Evolutionary conservation across 2,888 invertebrate genomes (phyloP), one percentile per base, ranked within the genome.

Genomic region (Agrenia bidenticulata): DNA sequence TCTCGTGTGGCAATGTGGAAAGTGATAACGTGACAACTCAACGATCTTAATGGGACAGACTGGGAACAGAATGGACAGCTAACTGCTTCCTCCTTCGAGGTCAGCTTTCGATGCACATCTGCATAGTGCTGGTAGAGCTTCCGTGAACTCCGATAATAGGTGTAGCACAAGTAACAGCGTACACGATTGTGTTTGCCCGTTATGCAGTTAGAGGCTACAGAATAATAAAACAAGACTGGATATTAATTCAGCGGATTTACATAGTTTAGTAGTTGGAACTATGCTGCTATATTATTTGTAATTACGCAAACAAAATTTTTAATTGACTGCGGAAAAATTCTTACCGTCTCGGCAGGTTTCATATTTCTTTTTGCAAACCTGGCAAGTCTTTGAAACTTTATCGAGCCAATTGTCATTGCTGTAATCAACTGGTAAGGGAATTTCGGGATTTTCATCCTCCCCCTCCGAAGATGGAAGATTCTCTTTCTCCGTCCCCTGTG

Each of bases 141-240:
- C 32, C 63, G 63, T 1, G 72, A 69, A 41, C 66, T 63, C 19
- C 64, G 49, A 19, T 41, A 62, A n/a, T 64, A 56, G 4, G 58
- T 24, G 54, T 69, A 72, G 26, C 72, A 72, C 24, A 67, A 64
- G 56, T 72, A 69, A 39, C 72, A 72, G 2, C 72, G 60, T 2
- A 70, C 54, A 13, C 66, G 56, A 9, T 21, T 17, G 54, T 71
- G 71, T 9, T 13, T 45, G 4, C 39, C 23, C 2, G 67, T 67
- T 2, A 72, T 32, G 45, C 72, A 72, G 1, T 42, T 13, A 1
- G 66, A 58, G 2, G 66, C 69, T 0, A 27, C n/a, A 15, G n/a
- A 32, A 27, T n/a, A 27, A 11, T 13, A 27, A 45, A 26, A 68
- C 11, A 32, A 61, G 59, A 2, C 17, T 23, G n/a, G n/a, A n/a